Conservation (phyloP, 2,888 invertebrate genomes). For the Marronus borbonicus region DNA sequence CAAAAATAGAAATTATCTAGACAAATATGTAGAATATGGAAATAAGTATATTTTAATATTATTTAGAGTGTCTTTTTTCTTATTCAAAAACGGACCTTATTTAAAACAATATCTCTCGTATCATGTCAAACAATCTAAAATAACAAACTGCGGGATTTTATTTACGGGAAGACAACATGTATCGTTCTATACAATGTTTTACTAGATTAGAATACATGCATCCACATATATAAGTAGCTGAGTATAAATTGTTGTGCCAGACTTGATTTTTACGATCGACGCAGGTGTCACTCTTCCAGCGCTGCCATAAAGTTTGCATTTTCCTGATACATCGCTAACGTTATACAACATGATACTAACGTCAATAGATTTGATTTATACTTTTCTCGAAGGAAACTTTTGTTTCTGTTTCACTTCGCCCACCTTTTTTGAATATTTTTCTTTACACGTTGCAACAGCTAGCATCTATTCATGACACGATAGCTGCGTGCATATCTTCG, state of each 20-base stretch:
- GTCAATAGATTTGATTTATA: constrained; percentile 38
- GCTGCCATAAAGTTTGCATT: constrained; percentile 27
- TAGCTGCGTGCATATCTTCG: no score
- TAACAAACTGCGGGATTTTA: no score
- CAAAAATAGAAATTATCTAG: no score
- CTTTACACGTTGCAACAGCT: neutral
- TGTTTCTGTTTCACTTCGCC: neutral
- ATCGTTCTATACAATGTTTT: no score
- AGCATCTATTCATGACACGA: neutral
- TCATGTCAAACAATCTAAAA: no score
- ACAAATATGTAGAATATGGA: no score
- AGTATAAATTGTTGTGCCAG: constrained; percentile 27
- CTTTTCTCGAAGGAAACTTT: neutral
- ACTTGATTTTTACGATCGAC: constrained; percentile 45
- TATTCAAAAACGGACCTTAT: no score
- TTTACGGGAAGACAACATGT: no score
- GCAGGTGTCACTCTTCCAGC: constrained; percentile 24
- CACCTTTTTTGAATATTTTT: constrained; percentile 13
- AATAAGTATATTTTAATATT: no score
- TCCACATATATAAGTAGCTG: neutral
- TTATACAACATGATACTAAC: constrained; percentile 34
- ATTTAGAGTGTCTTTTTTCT: no score
- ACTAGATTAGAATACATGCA: neutral
- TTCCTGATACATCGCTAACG: constrained; percentile 25
- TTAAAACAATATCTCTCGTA: no score